phyloP scores from a whole-genome alignment of 1,140 invertebrate species.

The Conopomorpha cramerella region DNA sequence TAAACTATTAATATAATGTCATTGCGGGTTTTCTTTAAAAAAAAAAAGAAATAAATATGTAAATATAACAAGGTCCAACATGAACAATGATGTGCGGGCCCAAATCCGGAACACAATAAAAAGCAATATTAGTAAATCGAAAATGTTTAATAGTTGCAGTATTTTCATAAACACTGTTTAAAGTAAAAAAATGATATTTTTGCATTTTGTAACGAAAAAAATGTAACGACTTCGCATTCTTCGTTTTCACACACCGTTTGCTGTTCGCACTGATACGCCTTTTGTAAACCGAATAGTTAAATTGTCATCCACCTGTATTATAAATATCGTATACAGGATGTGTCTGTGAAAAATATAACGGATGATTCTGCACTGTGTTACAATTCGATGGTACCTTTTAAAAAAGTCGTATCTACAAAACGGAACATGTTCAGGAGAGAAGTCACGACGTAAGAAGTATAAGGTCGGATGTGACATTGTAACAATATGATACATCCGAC shows the following conservation, averaged over 20 bases:
- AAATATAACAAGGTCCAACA: not conserved
- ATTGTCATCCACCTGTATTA: not conserved
- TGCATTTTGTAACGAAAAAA: not conserved
- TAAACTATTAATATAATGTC: not conserved
- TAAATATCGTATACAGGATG: not conserved
- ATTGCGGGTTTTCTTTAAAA: no score
- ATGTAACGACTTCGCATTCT: not conserved
- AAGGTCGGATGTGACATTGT: no score
- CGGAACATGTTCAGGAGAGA: no score
- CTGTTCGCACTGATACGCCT: no score
- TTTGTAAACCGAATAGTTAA: no score
- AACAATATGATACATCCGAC: no score
- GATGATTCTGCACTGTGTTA: not conserved
- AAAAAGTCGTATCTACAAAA: no score
- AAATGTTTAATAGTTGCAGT: not conserved
- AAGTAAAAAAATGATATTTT: not conserved
- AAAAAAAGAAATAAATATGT: not conserved
- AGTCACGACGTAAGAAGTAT: no score
- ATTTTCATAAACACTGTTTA: not conserved
- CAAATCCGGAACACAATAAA: no score
- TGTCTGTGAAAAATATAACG: not conserved
- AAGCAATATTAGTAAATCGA: not conserved
- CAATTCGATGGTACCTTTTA: no score
- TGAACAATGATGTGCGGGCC: no score
- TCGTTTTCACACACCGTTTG: not conserved